These are phyloP conservation scores for Nudaria mundana DNA, from an alignment of 2,888 invertebrate genomes.

Conservation along the genomic window DNA sequence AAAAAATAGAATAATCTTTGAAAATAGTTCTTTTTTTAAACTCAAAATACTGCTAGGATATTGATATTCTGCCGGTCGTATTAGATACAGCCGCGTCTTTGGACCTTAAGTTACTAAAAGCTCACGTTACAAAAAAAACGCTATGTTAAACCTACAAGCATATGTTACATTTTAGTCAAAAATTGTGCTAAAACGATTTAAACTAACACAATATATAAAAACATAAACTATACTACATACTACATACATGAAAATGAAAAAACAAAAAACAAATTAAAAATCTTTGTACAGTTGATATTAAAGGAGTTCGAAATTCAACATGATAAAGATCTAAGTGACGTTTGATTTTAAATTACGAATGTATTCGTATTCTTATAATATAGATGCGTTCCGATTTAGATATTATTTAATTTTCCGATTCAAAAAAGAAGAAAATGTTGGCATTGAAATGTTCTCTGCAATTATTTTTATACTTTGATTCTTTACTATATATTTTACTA, in stretches of 20 bases:
- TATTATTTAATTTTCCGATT: no score
- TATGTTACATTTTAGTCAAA: slow-evolving; percentile 57
- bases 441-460: slow-evolving; percentile 10
- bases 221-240: slow-evolving; percentile 61
- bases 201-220: slow-evolving; percentile 42
- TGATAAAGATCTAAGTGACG: neutral
- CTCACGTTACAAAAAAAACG: slow-evolving; percentile 56
- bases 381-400: no score
- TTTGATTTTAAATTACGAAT: neutral
- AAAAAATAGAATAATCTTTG: slow-evolving; percentile 43
- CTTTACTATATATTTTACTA: neutral
- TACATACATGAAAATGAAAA: slow-evolving; percentile 45
- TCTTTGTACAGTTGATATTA: slow-evolving; percentile 13
- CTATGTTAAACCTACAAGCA: slow-evolving; percentile 62
- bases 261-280: no score
- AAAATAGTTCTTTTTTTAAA: slow-evolving; percentile 35
- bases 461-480: neutral
- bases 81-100: slow-evolving; percentile 68
- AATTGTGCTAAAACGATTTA: slow-evolving; percentile 59
- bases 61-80: slow-evolving; percentile 51
- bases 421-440: slow-evolving; percentile 19
- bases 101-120: slow-evolving; percentile 73
- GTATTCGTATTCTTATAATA: no score
- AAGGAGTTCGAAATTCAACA: neutral
- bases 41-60: slow-evolving; percentile 64